Evolutionary conservation across 2,888 invertebrate genomes (phyloP), one percentile per base, ranked within the genome.

Genomic region (Stomorhina lunata): DNA sequence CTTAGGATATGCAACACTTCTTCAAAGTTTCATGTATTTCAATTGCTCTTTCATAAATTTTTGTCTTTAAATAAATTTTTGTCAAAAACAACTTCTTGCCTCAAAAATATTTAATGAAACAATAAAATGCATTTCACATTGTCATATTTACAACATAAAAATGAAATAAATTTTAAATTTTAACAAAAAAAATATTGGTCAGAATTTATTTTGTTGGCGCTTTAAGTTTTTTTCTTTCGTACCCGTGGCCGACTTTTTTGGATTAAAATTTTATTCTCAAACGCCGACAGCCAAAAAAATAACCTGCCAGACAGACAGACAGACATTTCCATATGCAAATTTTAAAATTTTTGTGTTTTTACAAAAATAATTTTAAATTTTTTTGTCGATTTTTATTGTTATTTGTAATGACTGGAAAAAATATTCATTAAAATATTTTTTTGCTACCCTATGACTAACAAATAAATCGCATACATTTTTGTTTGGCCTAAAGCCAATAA

Each of bases 401-500:
- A 37, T 22, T 75, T 68, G 76, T 68, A 76, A 59, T 68, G 40
- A 53, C 76, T 77, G 76, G 76, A 77, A n/a, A n/a, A n/a, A n/a
- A 77, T 77, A 77, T 68, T 68, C 25, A 59, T 59, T 61, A 77
- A 61, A 66, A 25, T 15, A n/a, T 37, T 37, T 37, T 32, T 48
- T 77, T 10, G 12, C 7, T 65, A n/a, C n/a, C n/a, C n/a, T n/a
- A 4, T 45, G 20, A 71, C 10, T 45, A 45, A 43, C 43, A 57
- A 17, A n/a, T n/a, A n/a, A n/a, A n/a, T n/a, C n/a, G n/a, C n/a
- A n/a, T n/a, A n/a, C n/a, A n/a, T n/a, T n/a, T n/a, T n/a, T n/a
- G 43, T 57, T 69, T 81, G 81, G 81, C 81, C 45, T n/a, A 20
- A 29, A 72, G 77, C 81, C 81, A 81, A 81, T 55, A 66, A 71